A percentile compares a stretch with the other conserved stretches of the same genome.
Evolutionary conservation across 2,113 vertebrate genomes (phyloP).

Genomic region (Callithrix jacchus): DNA sequence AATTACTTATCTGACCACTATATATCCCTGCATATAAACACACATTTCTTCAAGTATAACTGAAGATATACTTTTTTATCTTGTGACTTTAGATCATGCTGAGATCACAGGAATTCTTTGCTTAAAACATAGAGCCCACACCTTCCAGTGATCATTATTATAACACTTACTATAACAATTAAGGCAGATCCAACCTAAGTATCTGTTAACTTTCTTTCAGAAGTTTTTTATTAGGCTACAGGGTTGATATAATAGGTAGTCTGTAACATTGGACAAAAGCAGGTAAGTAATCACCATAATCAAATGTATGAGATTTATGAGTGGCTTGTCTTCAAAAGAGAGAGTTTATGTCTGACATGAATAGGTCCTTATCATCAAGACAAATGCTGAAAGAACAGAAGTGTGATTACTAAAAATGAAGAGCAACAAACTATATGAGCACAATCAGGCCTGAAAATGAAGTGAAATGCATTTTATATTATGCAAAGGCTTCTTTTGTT

Average conservation of each 20-base stretch:
- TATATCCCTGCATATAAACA: neutral
- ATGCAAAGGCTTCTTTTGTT: constrained; percentile 68
- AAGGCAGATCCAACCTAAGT: neutral
- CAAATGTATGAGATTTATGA: constrained; percentile 67
- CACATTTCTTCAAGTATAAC: neutral
- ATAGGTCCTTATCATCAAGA: constrained; percentile 67
- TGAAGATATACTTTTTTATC: neutral
- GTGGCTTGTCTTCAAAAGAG: constrained; percentile 55
- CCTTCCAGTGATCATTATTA: neutral
- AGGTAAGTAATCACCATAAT: constrained; percentile 68
- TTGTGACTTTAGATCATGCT: neutral
- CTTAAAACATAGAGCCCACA: neutral
- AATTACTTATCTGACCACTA: neutral
- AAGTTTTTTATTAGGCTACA: constrained; percentile 36
- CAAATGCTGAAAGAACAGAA: constrained; percentile 50
- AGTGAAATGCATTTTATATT: constrained; percentile 54
- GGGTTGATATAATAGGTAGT: constrained; percentile 32
- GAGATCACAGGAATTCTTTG: constrained; percentile 1
- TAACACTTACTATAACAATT: neutral
- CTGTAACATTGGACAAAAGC: constrained; percentile 44
- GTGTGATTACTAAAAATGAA: constrained; percentile 67
- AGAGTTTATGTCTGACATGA: constrained; percentile 51
- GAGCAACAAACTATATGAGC: constrained; percentile 52
- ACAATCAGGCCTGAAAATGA: constrained; percentile 62
- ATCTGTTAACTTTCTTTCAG: constrained; percentile 26